A percentile compares a stretch with the other conserved stretches of the same genome.
These are phyloP conservation scores for Caenorhabditis angaria DNA, from an alignment of 2,888 invertebrate species.

Conservation along the genomic window DNA sequence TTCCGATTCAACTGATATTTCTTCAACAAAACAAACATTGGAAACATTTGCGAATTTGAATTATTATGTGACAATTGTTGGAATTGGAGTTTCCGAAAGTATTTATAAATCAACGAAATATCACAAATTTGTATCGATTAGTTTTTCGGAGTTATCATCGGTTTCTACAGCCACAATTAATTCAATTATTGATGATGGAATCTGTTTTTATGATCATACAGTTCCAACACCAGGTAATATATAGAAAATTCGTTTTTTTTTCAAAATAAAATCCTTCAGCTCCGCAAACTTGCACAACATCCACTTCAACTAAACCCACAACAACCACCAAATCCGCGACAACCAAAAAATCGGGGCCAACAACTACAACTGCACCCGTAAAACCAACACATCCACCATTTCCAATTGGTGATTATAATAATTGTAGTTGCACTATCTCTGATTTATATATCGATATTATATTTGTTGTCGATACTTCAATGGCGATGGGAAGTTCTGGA, in stretches of 20 bases:
- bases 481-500: conserved; percentile 28
- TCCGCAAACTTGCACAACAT: conserved; percentile 27
- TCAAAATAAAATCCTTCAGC: no score
- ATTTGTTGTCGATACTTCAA: conserved; percentile 32
- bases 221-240: not conserved
- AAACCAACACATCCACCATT: conserved; percentile 39
- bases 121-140: conserved; percentile 32
- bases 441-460: conserved; percentile 39
- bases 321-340: conserved; percentile 14
- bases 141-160: conserved; percentile 17
- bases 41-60: conserved; percentile 19
- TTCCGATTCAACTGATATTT: conserved; percentile 18
- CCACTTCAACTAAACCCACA: conserved; percentile 17
- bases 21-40: conserved; percentile 20
- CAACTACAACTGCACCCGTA: conserved; percentile 11
- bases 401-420: conserved; percentile 39
- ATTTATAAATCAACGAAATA: conserved; percentile 22
- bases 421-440: conserved; percentile 32
- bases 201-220: conserved; percentile 35
- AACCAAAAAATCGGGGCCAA: conserved; percentile 13
- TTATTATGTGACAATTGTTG: conserved; percentile 32
- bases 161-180: conserved; percentile 22
- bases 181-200: conserved; percentile 31
- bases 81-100: conserved; percentile 29
- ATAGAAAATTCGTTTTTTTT: no score